Evolutionary conservation across 2,113 vertebrate genomes (phyloP), one percentile per base, ranked within the genome.

Genomic region (Eleginops maclovinus): DNA sequence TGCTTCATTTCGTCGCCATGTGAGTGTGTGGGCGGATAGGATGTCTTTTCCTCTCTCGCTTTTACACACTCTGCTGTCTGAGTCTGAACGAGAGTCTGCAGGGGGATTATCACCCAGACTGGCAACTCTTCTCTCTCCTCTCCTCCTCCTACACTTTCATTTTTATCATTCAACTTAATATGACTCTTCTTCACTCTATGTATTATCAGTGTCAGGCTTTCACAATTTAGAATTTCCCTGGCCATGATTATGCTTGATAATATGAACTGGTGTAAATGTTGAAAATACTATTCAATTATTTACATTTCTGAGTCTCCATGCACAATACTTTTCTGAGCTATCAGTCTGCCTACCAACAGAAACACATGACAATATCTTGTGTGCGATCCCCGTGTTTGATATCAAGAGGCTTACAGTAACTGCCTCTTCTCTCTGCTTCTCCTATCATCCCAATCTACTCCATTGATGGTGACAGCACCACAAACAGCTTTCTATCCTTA

Each of bases 81-180:
- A 79, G 61, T 73, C 69, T 81, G 71, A 75, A 43, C 21, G 13
- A 76, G 75, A 17, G 75, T 91, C 89, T 82, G 77, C 80, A 72
- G 55, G 47, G 60, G 81, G 84, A 87, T 91, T 91, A 83, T 75
- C 68, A 59, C 63, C 67, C 71, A 72, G 83, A 74, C 85, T 64
- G 19, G 66, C 22, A 64, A 55, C 68, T 72, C 68, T 31, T 41
- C 4, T 56, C 24, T 26, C 1, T 62, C 31, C n/a, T 22, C 7
- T 22, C n/a, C n/a, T n/a, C n/a, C n/a, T n/a, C n/a, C n/a, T n/a
- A n/a, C n/a, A n/a, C n/a, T n/a, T n/a, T n/a, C n/a, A n/a, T n/a
- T n/a, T n/a, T n/a, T n/a, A n/a, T n/a, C n/a, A n/a, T n/a, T n/a
- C n/a, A n/a, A n/a, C n/a, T n/a, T n/a, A n/a, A n/a, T n/a, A n/a